These are phyloP conservation scores for Atopsyche davidsoni DNA, from an alignment of 1,140 invertebrate genomes.

Conservation along the genomic window DNA sequence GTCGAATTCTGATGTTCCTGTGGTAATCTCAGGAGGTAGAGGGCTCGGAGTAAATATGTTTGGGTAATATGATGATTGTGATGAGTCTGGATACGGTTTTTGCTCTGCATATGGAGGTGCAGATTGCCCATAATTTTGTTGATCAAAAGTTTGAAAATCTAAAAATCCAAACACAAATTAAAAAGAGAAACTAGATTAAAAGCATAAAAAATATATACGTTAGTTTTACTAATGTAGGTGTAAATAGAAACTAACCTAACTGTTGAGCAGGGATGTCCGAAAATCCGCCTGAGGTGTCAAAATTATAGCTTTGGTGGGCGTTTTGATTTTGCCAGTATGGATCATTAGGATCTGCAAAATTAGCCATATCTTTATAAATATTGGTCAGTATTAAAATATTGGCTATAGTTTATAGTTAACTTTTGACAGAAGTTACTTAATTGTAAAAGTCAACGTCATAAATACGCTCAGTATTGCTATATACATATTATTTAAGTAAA, in stretches of 20 bases:
- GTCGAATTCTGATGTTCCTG: constrained; percentile 48
- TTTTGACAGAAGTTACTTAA: not conserved
- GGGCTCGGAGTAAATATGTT: constrained; percentile 47
- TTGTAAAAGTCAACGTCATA: constrained; percentile 13
- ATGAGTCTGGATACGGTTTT: constrained; percentile 36
- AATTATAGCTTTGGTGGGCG: constrained; percentile 33
- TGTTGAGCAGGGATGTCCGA: constrained; percentile 24
- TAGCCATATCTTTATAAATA: constrained; percentile 30
- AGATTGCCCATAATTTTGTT: constrained; percentile 35
- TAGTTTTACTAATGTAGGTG: no score
- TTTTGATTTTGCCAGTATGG: constrained; percentile 43
- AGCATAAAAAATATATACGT: not conserved
- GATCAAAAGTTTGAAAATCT: constrained; percentile 46
- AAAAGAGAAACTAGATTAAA: constrained; percentile 4
- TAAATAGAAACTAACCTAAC: constrained; percentile 16
- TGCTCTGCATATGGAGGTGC: constrained; percentile 38
- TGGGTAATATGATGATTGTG: constrained; percentile 45
- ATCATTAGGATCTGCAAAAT: constrained; percentile 38
- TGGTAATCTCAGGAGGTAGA: constrained; percentile 36
- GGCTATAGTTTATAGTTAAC: not conserved
- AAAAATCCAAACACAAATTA: constrained; percentile 25
- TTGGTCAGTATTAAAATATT: not conserved
- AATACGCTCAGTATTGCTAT: constrained; percentile 5
- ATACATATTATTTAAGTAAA: no score
- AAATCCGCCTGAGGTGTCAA: constrained; percentile 20